Evolutionary conservation across 2,888 invertebrate genomes (phyloP), one percentile per base, ranked within the genome.

Genomic region (Ennomos fuscantarius): DNA sequence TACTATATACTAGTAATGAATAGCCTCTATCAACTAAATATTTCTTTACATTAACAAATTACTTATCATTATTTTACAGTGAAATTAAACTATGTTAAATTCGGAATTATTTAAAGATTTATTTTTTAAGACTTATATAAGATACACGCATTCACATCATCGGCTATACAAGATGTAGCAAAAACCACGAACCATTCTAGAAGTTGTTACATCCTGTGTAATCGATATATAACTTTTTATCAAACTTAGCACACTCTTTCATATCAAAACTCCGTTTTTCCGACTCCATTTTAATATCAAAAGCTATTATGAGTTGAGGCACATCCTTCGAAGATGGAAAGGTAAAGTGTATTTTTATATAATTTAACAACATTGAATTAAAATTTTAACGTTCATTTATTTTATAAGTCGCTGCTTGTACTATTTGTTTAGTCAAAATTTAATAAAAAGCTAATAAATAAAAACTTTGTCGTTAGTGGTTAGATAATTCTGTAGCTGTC

Each of bases 231-330:
- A 24, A 24, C 24, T 24, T 24, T 24, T 24, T 24, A 24, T 24
- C 6, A 24, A 24, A 3, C 24, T 2, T 24, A 24, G 24, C 24
- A 3, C 24, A 24, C 6, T 24, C n/a, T 35, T 10, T 12, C 24
- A 37, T 32, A 47, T 39, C 42, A 31, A 43, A 42, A 44, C 49
- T 51, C 42, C 51, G 46, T 35, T 55, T 47, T 46, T n/a, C 12
- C 12, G n/a, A 35, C 33, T 31, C 33, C 33, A 5, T 43, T 12
- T 43, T 9, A 45, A 45, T 40, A 40, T 13, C 44, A 13, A 41
- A 44, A 44, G 49, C 45, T 46, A 54, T 43, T 35, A 32, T 32
- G 12, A 8, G 37, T 10, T 45, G 55, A 55, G 55, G 55, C 55
- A 49, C 55, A 55, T 50, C 44, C 35, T 24, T 34, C 39, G 11